phyloP scores from a whole-genome alignment of 1,140 invertebrate genomes.

The Capitella teleta region DNA sequence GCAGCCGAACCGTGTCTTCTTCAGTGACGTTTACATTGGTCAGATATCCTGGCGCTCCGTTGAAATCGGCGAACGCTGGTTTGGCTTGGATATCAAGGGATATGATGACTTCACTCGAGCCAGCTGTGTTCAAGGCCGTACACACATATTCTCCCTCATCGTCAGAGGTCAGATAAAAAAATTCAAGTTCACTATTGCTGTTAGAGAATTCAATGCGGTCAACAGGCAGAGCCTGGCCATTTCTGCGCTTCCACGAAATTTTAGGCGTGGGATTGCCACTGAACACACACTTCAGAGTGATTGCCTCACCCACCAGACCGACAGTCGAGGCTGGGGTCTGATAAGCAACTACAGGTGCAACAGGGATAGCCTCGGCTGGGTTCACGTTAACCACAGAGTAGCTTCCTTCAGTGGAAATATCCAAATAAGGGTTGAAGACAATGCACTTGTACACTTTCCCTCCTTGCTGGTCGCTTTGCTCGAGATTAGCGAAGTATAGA shows the following conservation, averaged over 20 bases:
- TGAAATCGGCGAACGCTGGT: neutral
- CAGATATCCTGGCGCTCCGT: neutral
- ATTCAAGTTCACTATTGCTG: neutral
- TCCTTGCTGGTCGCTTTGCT: too few relatives aligned
- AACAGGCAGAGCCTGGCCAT: neutral
- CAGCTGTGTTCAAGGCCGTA: neutral
- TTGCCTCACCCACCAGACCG: neutral
- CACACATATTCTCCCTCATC: constrained; percentile 1
- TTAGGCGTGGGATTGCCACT: constrained; percentile 4
- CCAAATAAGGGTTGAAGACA: too few relatives aligned
- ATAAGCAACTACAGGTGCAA: neutral
- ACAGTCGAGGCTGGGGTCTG: neutral
- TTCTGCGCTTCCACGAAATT: neutral
- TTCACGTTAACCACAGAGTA: too few relatives aligned
- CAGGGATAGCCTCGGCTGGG: too few relatives aligned
- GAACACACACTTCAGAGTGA: constrained; percentile 7
- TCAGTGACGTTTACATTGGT: neutral
- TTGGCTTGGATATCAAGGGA: neutral
- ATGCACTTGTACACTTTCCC: too few relatives aligned
- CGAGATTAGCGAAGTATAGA: too few relatives aligned
- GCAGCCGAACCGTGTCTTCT: too few relatives aligned
- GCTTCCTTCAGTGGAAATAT: too few relatives aligned
- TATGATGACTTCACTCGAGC: neutral
- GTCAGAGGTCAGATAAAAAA: neutral
- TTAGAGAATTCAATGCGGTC: neutral